Percentiles rank a stretch among this genome's conserved stretches.
phyloP scores from a whole-genome alignment of 2,113 vertebrate genomes.

The Otis tarda region DNA sequence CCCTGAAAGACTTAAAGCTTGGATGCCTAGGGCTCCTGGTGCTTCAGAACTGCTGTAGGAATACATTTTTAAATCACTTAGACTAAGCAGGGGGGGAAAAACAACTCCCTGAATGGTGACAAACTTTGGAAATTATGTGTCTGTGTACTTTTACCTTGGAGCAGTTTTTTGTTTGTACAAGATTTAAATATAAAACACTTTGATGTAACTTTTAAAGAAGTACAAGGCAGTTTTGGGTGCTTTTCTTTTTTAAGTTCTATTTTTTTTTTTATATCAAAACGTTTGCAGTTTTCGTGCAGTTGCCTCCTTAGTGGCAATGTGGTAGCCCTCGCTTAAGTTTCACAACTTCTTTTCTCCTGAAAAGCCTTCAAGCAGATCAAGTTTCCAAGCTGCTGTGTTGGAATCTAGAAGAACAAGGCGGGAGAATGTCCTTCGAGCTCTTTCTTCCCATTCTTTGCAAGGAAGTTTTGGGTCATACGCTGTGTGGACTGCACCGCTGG shows the following conservation, averaged over 20 bases:
- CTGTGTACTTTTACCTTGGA: not conserved
- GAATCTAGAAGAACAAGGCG: not conserved
- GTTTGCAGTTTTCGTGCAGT: not conserved
- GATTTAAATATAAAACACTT: not conserved
- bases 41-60: not conserved
- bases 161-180: not conserved
- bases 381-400: not conserved
- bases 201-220: not conserved
- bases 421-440: not conserved
- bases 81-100: fast-evolving
- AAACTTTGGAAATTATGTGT: not conserved
- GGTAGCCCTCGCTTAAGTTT: not conserved
- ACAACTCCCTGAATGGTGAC: not conserved
- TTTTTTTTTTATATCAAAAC: not conserved
- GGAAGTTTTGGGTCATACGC: not conserved
- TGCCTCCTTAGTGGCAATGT: not conserved
- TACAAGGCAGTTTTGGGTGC: not conserved
- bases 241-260: not conserved
- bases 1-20: not conserved
- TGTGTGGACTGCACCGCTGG: not conserved
- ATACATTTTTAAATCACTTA: not conserved
- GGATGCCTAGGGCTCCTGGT: not conserved
- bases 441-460: not conserved
- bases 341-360: not conserved
- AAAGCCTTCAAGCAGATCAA: not conserved